These are phyloP conservation scores for Platyura marginata DNA, from an alignment of 1,140 invertebrate species.

Conservation along the genomic window DNA sequence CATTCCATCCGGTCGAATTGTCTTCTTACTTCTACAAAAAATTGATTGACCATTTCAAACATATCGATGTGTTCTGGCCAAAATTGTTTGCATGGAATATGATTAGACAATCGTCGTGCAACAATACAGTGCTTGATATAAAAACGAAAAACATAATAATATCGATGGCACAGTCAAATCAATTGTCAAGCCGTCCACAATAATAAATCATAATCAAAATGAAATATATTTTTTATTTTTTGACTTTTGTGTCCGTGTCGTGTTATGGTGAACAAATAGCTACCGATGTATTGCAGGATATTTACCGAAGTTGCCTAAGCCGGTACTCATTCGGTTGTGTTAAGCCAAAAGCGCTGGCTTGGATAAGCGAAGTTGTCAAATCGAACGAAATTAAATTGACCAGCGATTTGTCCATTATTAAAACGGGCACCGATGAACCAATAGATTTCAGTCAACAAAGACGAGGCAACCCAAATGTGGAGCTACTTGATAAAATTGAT, in stretches of 20 bases:
- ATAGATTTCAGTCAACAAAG: background rate
- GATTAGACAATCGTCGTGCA: background rate
- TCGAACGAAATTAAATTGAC: conserved; percentile 51
- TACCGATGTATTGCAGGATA: conserved; percentile 34
- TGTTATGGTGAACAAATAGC: conserved; percentile 17
- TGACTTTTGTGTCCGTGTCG: background rate
- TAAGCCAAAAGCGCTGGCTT: conserved; percentile 53
- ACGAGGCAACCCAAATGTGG: conserved; percentile 9
- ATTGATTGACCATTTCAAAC: no score
- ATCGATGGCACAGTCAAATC: background rate
- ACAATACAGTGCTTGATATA: background rate
- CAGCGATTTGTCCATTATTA: conserved; percentile 48
- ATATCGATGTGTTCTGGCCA: background rate
- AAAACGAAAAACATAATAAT: background rate
- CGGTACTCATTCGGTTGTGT: conserved; percentile 46
- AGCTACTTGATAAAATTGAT: conserved; percentile 41
- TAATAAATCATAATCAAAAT: background rate
- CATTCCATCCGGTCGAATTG: no score
- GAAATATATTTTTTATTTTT: background rate
- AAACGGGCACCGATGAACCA: conserved; percentile 28
- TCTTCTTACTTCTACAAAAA: no score
- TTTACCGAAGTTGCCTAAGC: conserved; percentile 41
- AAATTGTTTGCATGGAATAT: background rate
- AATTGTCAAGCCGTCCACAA: background rate
- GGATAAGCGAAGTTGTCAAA: conserved; percentile 42